Conservation (phyloP, 2,888 invertebrate genomes). For the Creontiades dilutus region DNA sequence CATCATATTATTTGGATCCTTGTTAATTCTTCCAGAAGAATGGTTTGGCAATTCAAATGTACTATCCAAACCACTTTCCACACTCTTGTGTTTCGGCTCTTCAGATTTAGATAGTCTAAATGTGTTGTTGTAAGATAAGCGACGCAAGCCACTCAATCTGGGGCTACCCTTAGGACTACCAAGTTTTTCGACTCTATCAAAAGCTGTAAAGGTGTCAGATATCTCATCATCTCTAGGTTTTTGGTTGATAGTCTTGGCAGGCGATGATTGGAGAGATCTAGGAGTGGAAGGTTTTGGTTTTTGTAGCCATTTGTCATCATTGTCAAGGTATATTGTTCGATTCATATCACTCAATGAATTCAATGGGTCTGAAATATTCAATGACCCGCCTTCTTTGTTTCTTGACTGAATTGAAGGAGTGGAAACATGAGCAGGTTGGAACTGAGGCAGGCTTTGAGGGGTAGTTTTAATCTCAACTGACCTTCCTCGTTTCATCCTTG, state of each 20-base stretch:
- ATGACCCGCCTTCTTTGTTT: not conserved
- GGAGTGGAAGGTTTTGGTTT: not conserved
- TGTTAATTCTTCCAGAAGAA: conserved; percentile 12
- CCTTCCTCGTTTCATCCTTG: not conserved
- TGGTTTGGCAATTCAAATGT: conserved; percentile 36
- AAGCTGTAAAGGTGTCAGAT: not conserved
- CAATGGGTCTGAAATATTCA: not conserved
- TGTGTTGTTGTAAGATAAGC: conserved; percentile 55
- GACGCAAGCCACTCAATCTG: conserved; percentile 33
- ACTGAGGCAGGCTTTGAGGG: not conserved
- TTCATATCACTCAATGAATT: not conserved
- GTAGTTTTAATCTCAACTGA: not conserved
- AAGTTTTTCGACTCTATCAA: not conserved
- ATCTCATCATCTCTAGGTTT: not conserved
- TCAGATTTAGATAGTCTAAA: conserved; percentile 22
- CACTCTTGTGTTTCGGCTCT: conserved; percentile 60
- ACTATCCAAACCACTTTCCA: conserved; percentile 62
- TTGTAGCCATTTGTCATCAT: not conserved
- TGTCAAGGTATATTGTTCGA: conserved; percentile 38
- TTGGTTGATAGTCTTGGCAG: not conserved
- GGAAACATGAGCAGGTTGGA: not conserved
- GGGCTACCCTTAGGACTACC: conserved; percentile 25
- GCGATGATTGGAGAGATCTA: conserved; percentile 24
- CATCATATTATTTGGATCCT: not conserved
- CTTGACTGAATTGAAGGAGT: conserved; percentile 8